Conservation (phyloP, 2,888 invertebrate species). For the Epinotia ramella region DNA sequence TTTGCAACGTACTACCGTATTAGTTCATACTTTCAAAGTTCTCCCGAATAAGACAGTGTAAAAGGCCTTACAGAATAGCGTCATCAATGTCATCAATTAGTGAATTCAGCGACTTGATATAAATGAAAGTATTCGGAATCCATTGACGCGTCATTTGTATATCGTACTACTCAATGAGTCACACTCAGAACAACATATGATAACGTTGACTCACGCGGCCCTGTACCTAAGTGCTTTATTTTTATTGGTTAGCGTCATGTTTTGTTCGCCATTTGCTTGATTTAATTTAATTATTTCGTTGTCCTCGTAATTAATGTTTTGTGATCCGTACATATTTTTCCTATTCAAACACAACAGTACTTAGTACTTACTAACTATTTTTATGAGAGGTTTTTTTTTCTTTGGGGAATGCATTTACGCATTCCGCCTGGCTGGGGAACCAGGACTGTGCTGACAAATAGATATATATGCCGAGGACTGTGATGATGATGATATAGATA, state of each 20-base stretch:
- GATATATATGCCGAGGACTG: too few species aligned
- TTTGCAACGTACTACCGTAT: too few species aligned
- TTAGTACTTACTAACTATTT: too few species aligned
- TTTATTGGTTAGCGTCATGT: conserved; percentile 8
- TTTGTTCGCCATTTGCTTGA: not conserved
- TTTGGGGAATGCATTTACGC: too few species aligned
- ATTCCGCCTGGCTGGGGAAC: too few species aligned
- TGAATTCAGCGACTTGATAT: not conserved
- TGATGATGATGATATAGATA: too few species aligned
- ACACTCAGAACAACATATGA: not conserved
- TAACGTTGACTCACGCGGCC: conserved; percentile 22
- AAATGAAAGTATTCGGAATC: not conserved
- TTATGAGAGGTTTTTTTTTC: too few species aligned
- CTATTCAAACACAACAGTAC: not conserved
- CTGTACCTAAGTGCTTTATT: conserved; percentile 21
- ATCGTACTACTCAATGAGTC: conserved; percentile 1
- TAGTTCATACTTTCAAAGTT: too few species aligned
- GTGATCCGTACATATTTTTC: not conserved
- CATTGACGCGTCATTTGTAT: conserved; percentile 3
- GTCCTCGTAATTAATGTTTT: not conserved
- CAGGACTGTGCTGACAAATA: too few species aligned
- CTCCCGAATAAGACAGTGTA: too few species aligned
- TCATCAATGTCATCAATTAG: not conserved
- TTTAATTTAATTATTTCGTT: not conserved
- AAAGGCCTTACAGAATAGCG: not conserved